phyloP scores from a whole-genome alignment of 2,888 invertebrate species.

The Dascillus cervinus region DNA sequence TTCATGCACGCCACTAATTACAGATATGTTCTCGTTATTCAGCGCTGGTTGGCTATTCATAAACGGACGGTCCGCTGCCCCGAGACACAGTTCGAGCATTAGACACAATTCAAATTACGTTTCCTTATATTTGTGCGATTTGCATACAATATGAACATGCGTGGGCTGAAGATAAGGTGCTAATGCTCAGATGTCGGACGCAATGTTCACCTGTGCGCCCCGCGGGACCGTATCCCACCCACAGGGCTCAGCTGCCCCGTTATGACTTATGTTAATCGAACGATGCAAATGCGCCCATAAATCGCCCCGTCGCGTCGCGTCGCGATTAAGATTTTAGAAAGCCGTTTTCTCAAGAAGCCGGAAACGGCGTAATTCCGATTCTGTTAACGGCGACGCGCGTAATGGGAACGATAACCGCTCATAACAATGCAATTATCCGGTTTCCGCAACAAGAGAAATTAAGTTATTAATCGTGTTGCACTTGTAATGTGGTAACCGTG shows the following conservation, averaged over 20 bases:
- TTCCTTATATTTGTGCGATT: conserved; percentile 24
- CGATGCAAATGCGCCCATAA: conserved; percentile 22
- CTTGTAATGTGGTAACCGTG: conserved; percentile 31
- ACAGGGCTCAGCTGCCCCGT: conserved; percentile 19
- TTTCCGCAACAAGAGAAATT: conserved; percentile 24
- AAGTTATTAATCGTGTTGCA: conserved; percentile 33
- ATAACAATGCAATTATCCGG: conserved; percentile 19
- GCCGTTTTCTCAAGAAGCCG: conserved; percentile 18
- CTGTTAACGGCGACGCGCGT: conserved; percentile 16
- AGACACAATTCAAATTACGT: conserved; percentile 22
- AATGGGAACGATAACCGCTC: conserved; percentile 20
- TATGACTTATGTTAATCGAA: conserved; percentile 24
- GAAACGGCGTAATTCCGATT: conserved; percentile 17
- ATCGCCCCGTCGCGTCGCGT: conserved; percentile 18
- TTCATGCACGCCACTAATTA: conserved; percentile 32
- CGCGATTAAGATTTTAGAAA: conserved; percentile 16
- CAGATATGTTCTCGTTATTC: conserved; percentile 24
- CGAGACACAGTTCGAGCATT: conserved; percentile 30
- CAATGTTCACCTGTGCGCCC: conserved; percentile 24
- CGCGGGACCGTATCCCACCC: conserved; percentile 21
- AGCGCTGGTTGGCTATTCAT: conserved; percentile 21
- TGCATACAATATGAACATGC: conserved; percentile 25
- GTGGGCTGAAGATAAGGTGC: conserved; percentile 27
- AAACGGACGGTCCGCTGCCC: conserved; percentile 22
- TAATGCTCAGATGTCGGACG: conserved; percentile 21